A percentile compares a stretch with the other conserved stretches of the same genome.
These are phyloP conservation scores for Scotopteryx bipunctaria DNA, from an alignment of 2,888 invertebrate species.

Conservation along the genomic window DNA sequence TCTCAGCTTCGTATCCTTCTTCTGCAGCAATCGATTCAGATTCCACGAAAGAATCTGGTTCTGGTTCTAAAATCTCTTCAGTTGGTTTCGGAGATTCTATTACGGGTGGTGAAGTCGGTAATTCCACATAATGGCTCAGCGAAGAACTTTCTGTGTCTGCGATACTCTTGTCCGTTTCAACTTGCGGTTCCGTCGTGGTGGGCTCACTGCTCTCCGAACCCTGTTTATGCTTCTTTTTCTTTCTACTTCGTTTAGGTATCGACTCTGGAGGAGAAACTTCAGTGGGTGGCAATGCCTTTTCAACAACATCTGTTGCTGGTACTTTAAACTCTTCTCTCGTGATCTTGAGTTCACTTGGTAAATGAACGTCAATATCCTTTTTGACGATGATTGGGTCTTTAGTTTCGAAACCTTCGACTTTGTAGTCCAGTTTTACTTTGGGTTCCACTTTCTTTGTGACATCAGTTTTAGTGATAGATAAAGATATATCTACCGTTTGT, in stretches of 20 bases:
- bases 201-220: conserved; percentile 58
- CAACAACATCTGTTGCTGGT: conserved; percentile 47
- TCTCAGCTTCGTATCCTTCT: conserved; percentile 89
- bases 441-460: conserved; percentile 52
- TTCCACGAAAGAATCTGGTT: conserved; percentile 74
- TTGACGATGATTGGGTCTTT: conserved; percentile 57
- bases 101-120: conserved; percentile 76
- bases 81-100: conserved; percentile 73
- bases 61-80: conserved; percentile 46
- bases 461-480: conserved; percentile 62
- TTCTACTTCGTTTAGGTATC: conserved; percentile 81
- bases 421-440: conserved; percentile 61
- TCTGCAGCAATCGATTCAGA: conserved; percentile 77
- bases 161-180: conserved; percentile 67
- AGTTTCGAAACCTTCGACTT: conserved; percentile 58
- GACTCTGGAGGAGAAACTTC: conserved; percentile 47
- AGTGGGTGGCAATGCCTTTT: conserved; percentile 59
- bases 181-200: conserved; percentile 46
- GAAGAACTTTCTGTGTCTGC: conserved; percentile 71
- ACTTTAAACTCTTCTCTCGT: conserved; percentile 46
- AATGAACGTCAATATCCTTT: conserved; percentile 65
- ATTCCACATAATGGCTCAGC: conserved; percentile 69
- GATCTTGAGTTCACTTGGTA: conserved; percentile 61
- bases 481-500: conserved; percentile 65
- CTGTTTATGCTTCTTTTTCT: conserved; percentile 85